phyloP scores from a whole-genome alignment of 2,797 vertebrate genomes.

The Typhlichthys eigenmanni region DNA sequence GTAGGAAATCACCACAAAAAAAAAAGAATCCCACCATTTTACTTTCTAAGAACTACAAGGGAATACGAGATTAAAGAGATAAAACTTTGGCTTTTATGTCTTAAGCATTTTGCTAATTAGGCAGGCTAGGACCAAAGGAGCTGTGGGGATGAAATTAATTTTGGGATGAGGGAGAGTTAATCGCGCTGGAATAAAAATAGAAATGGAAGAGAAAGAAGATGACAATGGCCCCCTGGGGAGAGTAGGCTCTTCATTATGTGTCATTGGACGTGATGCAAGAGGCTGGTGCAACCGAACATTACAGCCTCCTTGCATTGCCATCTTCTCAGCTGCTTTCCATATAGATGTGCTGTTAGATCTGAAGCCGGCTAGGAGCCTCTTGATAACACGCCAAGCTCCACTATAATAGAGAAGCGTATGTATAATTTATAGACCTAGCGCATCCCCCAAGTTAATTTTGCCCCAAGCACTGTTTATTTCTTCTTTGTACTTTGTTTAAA shows the following conservation, averaged over 20 bases:
- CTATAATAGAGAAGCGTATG: constrained; percentile 47
- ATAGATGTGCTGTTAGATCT: constrained; percentile 23
- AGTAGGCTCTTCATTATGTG: constrained; percentile 34
- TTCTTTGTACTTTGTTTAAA: constrained; percentile 78
- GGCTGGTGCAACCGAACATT: constrained; percentile 16
- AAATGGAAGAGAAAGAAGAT: constrained; percentile 29
- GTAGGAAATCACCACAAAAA: neutral
- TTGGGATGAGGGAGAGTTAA: constrained; percentile 36
- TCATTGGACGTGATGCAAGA: constrained; percentile 51
- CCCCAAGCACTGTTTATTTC: constrained; percentile 80
- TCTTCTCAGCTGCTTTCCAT: constrained; percentile 27
- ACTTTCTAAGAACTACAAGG: constrained; percentile 46
- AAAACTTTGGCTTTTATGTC: constrained; percentile 51
- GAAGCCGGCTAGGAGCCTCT: constrained; percentile 15
- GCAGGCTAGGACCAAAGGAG: constrained; percentile 20
- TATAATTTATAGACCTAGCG: constrained; percentile 63
- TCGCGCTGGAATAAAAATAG: constrained; percentile 32
- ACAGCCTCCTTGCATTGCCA: constrained; percentile 14
- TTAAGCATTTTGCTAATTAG: constrained; percentile 62
- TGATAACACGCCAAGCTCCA: constrained; percentile 17
- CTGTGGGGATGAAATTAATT: constrained; percentile 41
- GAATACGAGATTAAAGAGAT: constrained; percentile 51
- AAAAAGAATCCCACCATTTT: constrained; percentile 1
- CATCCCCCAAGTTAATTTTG: constrained; percentile 78
- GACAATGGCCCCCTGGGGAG: constrained; percentile 40